A percentile compares a stretch with the other conserved stretches of the same genome.
Conservation (phyloP, 2,113 vertebrate genomes). For the Brachypodius melanocephalos region DNA sequence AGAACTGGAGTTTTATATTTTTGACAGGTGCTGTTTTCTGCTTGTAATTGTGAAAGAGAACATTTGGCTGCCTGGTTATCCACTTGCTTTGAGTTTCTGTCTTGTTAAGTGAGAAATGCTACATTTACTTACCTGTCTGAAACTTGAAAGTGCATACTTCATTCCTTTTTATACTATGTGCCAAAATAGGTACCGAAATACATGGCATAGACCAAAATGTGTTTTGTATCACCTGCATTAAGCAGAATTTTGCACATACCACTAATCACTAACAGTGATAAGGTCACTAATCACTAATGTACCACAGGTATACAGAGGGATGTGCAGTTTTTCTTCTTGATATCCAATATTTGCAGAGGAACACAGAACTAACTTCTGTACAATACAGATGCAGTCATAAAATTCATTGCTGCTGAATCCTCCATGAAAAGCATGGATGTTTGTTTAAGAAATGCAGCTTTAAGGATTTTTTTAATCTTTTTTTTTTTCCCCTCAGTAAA, state of each 20-base stretch:
- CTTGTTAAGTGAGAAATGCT: constrained; percentile 32
- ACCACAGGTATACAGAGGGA: not conserved
- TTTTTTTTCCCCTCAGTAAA: not conserved
- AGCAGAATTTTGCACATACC: not conserved
- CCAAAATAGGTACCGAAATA: not conserved
- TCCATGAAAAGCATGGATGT: not conserved
- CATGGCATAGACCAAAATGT: not conserved
- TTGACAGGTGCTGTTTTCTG: constrained; percentile 20
- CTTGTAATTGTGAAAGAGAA: not conserved
- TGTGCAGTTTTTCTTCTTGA: not conserved
- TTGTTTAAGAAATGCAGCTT: not conserved
- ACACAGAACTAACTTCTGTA: not conserved
- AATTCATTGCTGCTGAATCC: not conserved
- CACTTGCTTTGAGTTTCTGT: not conserved
- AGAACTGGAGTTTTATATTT: not conserved
- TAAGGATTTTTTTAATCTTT: not conserved
- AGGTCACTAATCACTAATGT: not conserved
- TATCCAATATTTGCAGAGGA: not conserved
- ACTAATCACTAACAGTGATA: not conserved
- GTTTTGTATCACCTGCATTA: not conserved
- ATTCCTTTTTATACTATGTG: not conserved
- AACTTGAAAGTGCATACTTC: not conserved
- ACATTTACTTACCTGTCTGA: constrained; percentile 24
- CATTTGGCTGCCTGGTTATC: constrained; percentile 19
- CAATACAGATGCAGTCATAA: not conserved